These are phyloP conservation scores for Trichoplusia ni DNA, from an alignment of 1,140 invertebrate genomes.

Conservation along the genomic window DNA sequence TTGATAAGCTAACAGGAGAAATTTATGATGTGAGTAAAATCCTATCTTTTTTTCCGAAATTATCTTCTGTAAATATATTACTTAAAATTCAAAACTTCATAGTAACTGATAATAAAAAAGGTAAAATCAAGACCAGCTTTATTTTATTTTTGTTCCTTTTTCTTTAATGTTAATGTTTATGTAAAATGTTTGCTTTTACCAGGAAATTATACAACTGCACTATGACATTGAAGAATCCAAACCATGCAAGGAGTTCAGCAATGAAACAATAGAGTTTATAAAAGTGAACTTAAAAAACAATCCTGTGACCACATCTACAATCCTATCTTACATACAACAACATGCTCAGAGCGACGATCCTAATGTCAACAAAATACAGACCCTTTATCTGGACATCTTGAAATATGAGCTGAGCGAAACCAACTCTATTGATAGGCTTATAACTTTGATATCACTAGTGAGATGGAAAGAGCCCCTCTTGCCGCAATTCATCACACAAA, in stretches of 20 bases:
- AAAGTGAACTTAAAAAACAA: slow-evolving; percentile 65
- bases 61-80: no score
- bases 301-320: slow-evolving; percentile 65
- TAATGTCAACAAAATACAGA: slow-evolving; percentile 56
- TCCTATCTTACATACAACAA: slow-evolving; percentile 57
- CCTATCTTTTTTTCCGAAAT: no score
- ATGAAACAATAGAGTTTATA: slow-evolving; percentile 54
- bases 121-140: no score
- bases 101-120: no score
- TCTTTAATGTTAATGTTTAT: no score
- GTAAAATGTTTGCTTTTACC: slow-evolving; percentile 41
- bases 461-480: slow-evolving; percentile 61
- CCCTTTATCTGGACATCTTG: slow-evolving; percentile 61
- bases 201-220: slow-evolving; percentile 66
- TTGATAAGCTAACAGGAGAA: slow-evolving; percentile 59
- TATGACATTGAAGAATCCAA: slow-evolving; percentile 57
- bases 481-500: slow-evolving; percentile 53
- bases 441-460: slow-evolving; percentile 62
- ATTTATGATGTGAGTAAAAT: slow-evolving; percentile 58
- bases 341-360: slow-evolving; percentile 42
- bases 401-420: slow-evolving; percentile 59
- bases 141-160: no score
- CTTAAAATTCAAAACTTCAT: no score
- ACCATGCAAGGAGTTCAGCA: slow-evolving; percentile 48
- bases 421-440: slow-evolving; percentile 58